Evolutionary conservation across 2,797 vertebrate genomes (phyloP).

Genomic region (Crenuchus spilurus): DNA sequence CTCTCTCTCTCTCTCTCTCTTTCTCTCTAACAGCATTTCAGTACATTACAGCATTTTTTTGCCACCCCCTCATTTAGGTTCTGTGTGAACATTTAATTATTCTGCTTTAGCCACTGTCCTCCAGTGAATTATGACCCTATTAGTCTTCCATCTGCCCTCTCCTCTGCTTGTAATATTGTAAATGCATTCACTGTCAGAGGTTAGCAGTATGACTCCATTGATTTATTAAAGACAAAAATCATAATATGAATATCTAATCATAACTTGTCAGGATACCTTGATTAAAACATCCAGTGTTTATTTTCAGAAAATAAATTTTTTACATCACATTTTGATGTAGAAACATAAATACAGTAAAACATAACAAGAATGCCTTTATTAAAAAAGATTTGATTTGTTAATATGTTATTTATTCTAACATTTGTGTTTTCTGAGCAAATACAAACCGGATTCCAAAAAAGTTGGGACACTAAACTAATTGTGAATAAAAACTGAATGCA

Average conservation of each 20-base stretch:
- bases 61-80: conserved; percentile 14
- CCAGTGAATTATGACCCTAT: conserved; percentile 32
- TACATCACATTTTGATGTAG: too few species aligned
- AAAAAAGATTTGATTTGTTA: too few species aligned
- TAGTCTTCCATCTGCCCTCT: conserved; percentile 18
- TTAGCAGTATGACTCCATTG: conserved; percentile 32
- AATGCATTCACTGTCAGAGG: conserved; percentile 37
- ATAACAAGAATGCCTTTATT: too few species aligned
- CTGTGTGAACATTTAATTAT: conserved; percentile 24
- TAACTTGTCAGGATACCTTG: neutral
- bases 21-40: conserved; percentile 29
- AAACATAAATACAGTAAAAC: too few species aligned
- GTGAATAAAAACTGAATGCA: too few species aligned
- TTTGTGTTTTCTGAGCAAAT: too few species aligned
- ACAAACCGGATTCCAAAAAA: too few species aligned
- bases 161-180: conserved; percentile 31
- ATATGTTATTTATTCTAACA: too few species aligned
- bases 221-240: conserved; percentile 23
- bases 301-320: too few species aligned
- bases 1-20: neutral
- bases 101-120: conserved; percentile 4
- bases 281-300: too few species aligned
- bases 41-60: neutral
- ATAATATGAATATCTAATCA: neutral
- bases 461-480: too few species aligned